Percentiles rank a stretch among this genome's conserved stretches.
These are phyloP conservation scores for Ibycter americanus DNA, from an alignment of 2,797 vertebrate genomes.

Conservation along the genomic window DNA sequence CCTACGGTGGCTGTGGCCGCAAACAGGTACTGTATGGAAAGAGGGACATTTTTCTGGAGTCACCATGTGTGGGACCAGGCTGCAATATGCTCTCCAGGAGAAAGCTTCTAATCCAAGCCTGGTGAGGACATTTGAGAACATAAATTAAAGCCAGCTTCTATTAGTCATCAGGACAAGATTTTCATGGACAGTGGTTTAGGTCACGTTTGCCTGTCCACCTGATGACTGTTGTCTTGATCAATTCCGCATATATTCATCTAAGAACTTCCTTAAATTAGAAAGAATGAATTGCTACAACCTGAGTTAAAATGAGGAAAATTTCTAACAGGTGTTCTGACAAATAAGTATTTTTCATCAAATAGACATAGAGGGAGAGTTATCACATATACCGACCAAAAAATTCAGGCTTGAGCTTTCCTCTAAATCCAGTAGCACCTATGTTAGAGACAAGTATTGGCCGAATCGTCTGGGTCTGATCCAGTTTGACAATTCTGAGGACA, in stretches of 20 bases:
- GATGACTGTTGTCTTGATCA: background rate
- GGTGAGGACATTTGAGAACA: fast-evolving
- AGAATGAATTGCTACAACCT: background rate
- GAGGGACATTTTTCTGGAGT: background rate
- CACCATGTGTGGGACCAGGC: fast-evolving
- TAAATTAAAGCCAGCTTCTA: fast-evolving
- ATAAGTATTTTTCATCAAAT: fast-evolving
- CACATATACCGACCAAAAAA: background rate
- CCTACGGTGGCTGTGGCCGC: background rate
- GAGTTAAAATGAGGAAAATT: background rate
- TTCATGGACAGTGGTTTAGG: background rate
- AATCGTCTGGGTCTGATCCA: background rate
- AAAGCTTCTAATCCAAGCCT: background rate
- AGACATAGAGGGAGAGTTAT: background rate
- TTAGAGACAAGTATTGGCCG: background rate
- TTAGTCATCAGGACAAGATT: background rate
- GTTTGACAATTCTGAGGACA: background rate
- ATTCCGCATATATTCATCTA: background rate
- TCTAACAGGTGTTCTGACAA: background rate
- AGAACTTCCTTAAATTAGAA: background rate
- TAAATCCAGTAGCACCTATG: fast-evolving
- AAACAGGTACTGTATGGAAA: background rate
- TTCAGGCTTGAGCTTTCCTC: background rate
- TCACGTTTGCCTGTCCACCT: background rate
- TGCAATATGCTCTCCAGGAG: background rate